Evolutionary conservation across 2,888 invertebrate genomes (phyloP), one percentile per base, ranked within the genome.

Genomic region (Cheiracanthium punctorium): DNA sequence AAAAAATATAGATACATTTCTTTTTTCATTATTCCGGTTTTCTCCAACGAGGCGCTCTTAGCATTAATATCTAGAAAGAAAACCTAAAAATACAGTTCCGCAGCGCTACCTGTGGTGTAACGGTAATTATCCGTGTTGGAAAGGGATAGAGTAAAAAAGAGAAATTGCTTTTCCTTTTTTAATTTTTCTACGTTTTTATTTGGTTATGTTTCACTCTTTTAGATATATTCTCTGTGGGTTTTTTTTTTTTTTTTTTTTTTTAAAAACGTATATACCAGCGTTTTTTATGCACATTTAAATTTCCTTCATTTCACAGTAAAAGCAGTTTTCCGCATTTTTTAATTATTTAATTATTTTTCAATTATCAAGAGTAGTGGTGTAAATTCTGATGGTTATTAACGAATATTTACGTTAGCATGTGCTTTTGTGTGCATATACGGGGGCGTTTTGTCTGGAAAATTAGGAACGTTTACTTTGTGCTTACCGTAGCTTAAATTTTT

Each of bases 81-180:
- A 75, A 82, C 70, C 43, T 77, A 76, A 71, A 82, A 82, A 76
- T 82, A 75, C 65, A 76, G 64, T 82, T 76, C 70, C 65, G 41
- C 28, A 64, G 82, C 58, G 58, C 71, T 82, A 82, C 82, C 82
- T 82, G 82, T 82, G 82, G 82, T 82, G 82, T 70, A 48, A 71
- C 65, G 82, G 82, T 82, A 82, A 82, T 82, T 82, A 82, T 82
- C 71, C 75, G 72, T 72, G 82, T 75, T 82, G 37, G 30, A 5
- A 69, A 17, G 65, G 64, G 29, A 41, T 41, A 52, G 65, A 17
- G 17, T 8, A 24, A 32, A n/a, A 69, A 65, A 67, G 30, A 67
- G 30, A 5, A 5, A 20, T 64, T 24, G 14, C n/a, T 67, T 67
- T 41, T 79, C 30, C 37, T 24, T 17, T 17, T 5, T 58, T 58